These are phyloP conservation scores for Elephas maximus DNA, from an alignment of 2,113 vertebrate genomes.

Conservation along the genomic window DNA sequence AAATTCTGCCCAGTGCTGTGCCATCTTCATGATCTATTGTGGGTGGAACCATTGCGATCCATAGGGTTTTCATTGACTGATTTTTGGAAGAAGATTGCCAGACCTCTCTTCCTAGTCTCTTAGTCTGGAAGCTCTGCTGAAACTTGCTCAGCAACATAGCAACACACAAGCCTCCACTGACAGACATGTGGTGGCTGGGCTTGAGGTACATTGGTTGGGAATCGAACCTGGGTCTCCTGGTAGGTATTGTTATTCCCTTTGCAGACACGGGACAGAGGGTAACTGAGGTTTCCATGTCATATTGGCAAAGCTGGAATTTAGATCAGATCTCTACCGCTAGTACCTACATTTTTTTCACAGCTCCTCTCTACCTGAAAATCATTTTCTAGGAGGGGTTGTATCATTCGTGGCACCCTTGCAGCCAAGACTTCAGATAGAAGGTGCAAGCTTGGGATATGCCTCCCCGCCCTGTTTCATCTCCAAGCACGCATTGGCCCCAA, in stretches of 20 bases:
- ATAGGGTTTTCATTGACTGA: too few species aligned
- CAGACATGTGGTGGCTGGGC: too few species aligned
- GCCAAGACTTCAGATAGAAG: not conserved
- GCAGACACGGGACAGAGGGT: fast-evolving
- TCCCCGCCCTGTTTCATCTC: not conserved
- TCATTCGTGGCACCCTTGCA: fast-evolving
- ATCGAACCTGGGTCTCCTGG: not conserved
- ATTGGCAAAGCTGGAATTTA: not conserved
- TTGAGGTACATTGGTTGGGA: too few species aligned
- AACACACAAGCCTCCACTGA: too few species aligned
- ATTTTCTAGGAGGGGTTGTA: not conserved
- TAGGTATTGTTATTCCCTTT: fast-evolving
- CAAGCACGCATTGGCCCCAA: not conserved
- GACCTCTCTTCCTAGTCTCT: too few species aligned
- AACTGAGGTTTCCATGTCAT: fast-evolving
- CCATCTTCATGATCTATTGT: too few species aligned
- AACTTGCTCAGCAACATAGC: too few species aligned
- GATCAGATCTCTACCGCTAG: fast-evolving
- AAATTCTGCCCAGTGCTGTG: too few species aligned
- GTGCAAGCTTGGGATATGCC: fast-evolving
- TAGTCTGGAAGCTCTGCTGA: too few species aligned
- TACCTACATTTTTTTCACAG: fast-evolving
- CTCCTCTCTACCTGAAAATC: too few species aligned
- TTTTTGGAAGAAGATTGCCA: too few species aligned
- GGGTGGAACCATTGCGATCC: too few species aligned